Conservation (phyloP, 2,888 invertebrate species). For the Arrhopalites spinosus region DNA sequence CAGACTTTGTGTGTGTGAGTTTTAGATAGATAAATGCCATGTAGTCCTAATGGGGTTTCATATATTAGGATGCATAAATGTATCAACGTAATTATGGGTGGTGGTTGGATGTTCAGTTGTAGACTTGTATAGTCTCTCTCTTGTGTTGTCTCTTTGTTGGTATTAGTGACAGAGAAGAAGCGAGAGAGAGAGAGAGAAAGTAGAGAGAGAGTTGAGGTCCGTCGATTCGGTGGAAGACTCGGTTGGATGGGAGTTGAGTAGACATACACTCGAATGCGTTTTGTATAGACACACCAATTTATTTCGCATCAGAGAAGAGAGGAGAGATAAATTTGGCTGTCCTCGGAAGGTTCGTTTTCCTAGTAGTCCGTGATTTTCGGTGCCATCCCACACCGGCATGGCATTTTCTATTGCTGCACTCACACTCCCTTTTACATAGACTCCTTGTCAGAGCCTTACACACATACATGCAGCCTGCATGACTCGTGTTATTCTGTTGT, state of each 20-base stretch:
- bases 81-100: constrained; percentile 33
- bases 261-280: constrained; percentile 49
- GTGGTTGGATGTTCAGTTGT: constrained; percentile 16
- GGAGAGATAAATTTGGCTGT: constrained; percentile 48
- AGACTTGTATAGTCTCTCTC: neutral
- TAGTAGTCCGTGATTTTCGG: constrained; percentile 41
- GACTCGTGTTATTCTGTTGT: constrained; percentile 11
- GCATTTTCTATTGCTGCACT: constrained; percentile 13
- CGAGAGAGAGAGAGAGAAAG: constrained; percentile 13
- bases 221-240: constrained; percentile 30
- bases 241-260: constrained; percentile 37
- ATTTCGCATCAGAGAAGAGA: constrained; percentile 55
- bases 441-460: neutral
- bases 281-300: constrained; percentile 56
- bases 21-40: constrained; percentile 10
- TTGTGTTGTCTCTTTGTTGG: constrained; percentile 6
- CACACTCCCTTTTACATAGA: neutral
- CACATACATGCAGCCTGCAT: constrained; percentile 20
- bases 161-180: neutral
- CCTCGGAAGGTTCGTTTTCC: constrained; percentile 33
- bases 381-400: constrained; percentile 38
- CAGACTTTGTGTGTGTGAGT: neutral
- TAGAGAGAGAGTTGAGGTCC: constrained; percentile 35
- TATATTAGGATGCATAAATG: constrained; percentile 18
- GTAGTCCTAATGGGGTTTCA: too few species aligned